Conservation (phyloP, 1,140 invertebrate genomes). For the Rhizoglyphus robini region DNA sequence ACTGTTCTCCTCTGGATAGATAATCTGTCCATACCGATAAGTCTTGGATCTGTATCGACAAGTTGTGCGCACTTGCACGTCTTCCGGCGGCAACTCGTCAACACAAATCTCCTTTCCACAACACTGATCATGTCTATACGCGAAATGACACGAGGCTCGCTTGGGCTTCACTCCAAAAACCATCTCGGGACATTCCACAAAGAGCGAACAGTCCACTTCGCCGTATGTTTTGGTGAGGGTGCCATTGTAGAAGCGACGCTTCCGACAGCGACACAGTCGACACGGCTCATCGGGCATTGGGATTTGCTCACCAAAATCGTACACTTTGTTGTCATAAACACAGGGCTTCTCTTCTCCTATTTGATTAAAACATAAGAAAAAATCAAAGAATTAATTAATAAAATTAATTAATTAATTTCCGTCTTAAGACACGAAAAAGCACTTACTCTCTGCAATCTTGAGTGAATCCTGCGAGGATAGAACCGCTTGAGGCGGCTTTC, state of each 20-base stretch:
- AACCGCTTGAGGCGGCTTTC: background rate
- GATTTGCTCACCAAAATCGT: constrained; percentile 22
- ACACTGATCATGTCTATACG: constrained; percentile 22
- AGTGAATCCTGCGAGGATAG: background rate
- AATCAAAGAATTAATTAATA: background rate
- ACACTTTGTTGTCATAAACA: constrained; percentile 20
- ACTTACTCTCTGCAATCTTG: background rate
- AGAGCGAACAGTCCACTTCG: constrained; percentile 11
- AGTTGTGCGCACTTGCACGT: background rate
- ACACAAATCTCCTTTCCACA: constrained; percentile 18
- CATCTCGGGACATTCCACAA: constrained; percentile 23
- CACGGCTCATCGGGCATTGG: constrained; percentile 9
- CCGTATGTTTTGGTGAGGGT: background rate
- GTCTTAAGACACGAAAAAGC: background rate
- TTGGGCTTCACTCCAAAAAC: constrained; percentile 17
- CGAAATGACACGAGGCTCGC: constrained; percentile 20
- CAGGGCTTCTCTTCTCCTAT: background rate
- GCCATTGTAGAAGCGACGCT: background rate
- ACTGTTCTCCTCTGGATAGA: constrained; percentile 24
- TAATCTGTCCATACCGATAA: constrained; percentile 24
- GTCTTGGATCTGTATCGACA: constrained; percentile 21
- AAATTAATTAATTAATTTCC: no score
- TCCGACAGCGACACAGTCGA: constrained; percentile 15
- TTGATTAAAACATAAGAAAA: no score
- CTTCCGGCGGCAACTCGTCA: background rate